phyloP scores from a whole-genome alignment of 2,797 vertebrate species.

The Liparis tanakae region DNA sequence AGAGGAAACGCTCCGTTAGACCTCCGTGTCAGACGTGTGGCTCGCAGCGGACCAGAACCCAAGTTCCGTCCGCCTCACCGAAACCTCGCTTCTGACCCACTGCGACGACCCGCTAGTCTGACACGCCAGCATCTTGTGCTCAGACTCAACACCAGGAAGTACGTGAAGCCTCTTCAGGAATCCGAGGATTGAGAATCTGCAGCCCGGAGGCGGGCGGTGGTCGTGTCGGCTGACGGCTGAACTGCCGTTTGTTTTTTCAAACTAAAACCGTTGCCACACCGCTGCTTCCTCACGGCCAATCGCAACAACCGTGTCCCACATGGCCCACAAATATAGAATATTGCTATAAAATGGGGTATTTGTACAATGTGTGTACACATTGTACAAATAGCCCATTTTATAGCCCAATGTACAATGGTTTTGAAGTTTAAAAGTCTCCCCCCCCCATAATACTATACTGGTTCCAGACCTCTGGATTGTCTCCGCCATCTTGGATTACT shows the following conservation, averaged over 20 bases:
- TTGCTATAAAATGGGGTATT: not conserved
- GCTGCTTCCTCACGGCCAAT: not conserved
- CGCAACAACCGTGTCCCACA: not conserved
- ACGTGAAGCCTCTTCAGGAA: not conserved
- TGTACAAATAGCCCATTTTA: not conserved
- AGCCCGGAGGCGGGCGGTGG: not conserved
- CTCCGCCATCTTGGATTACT: too few species aligned
- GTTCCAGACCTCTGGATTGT: not conserved
- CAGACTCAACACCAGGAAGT: slow-evolving; percentile 11
- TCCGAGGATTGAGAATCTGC: not conserved
- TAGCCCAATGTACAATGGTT: too few species aligned
- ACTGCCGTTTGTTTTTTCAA: slow-evolving; percentile 1
- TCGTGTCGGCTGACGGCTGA: not conserved
- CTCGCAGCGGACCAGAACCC: not conserved
- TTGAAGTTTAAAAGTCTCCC: too few species aligned
- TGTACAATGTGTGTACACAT: not conserved
- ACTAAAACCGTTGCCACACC: not conserved
- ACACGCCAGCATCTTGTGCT: not conserved
- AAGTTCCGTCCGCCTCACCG: not conserved
- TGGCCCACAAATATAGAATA: not conserved
- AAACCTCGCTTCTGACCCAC: not conserved
- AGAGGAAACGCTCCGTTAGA: not conserved
- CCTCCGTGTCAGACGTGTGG: not conserved
- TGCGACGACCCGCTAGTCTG: not conserved
- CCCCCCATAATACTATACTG: not conserved